Base-by-base conservation (phyloP, 2,113 vertebrate species). In the Scytalopus superciliaris region DNA sequence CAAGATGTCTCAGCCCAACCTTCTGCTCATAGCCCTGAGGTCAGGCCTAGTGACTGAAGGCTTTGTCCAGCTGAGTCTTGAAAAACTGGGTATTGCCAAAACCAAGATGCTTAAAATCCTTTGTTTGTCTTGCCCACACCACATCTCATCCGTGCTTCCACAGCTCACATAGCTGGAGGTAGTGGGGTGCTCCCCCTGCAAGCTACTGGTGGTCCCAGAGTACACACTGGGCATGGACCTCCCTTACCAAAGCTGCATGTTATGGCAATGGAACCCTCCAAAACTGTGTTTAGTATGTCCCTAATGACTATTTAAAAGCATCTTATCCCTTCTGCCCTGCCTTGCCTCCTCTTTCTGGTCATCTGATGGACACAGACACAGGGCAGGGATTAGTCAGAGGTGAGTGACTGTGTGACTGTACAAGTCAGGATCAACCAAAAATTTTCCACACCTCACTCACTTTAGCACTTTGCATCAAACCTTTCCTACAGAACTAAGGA, bases 151-250 rank as follows among this genome's bases (percentile, higher is more conserved):
- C 0, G 0, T 52, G 30, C 44, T 45, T 18, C 44, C 63, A 19
- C 1, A 2, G 44, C 30, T 39, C 4, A 1, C 44, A 15, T 12
- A 40, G 23, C 44, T 37, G 59, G 27, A 86, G 52, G 33, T 25
- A 14, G 12, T 14, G 37, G 9, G 10, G 1, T 2, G 1, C 39
- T 45, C 18, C 15, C 16, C 6, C 14, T 2, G 1, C 6, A n/a
- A 22, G 11, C 5, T 12, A 3, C 19, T 35, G 7, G 12, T 24
- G 17, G 30, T 37, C 19, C 50, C 23, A 42, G 22, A 42, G 39
- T 3, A 45, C 42, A 14, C 23, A 21, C 2, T 2, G 1, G 25
- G 8, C 22, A 12, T 24, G 27, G 40, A 19, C 27, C 11, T 73
- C 16, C 18, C 68, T 42, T 35, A n/a, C 31, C 64, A 87, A 42